Evolutionary conservation across 2,113 vertebrate genomes (phyloP).

Genomic region (Bettongia penicillata): DNA sequence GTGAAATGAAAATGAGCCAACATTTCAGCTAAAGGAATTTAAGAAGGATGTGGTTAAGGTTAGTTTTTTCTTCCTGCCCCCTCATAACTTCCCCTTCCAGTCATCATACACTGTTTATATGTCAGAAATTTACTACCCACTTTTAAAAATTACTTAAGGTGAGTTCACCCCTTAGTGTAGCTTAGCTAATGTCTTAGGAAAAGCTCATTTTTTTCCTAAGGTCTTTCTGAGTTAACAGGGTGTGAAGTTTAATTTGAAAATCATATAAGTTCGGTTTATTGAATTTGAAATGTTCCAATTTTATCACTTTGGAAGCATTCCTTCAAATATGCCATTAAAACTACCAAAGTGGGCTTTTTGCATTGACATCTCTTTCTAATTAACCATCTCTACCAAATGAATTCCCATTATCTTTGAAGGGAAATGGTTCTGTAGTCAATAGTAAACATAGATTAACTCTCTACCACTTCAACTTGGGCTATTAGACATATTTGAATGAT

Average conservation of each 20-base stretch:
- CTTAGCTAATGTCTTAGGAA: slow-evolving; percentile 47
- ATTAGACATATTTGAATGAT: slow-evolving; percentile 74
- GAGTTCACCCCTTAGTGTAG: slow-evolving; percentile 25
- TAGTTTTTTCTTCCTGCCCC: slow-evolving; percentile 43
- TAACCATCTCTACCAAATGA: slow-evolving; percentile 42
- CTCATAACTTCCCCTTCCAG: slow-evolving; percentile 9
- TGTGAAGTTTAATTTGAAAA: slow-evolving; percentile 66
- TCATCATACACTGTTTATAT: slow-evolving; percentile 40
- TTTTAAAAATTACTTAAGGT: slow-evolving; percentile 22
- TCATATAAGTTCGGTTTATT: slow-evolving; percentile 54
- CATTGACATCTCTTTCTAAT: slow-evolving; percentile 18
- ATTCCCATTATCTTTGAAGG: slow-evolving; percentile 57
- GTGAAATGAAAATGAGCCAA: background rate
- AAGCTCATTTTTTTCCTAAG: slow-evolving; percentile 51
- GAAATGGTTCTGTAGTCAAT: slow-evolving; percentile 43
- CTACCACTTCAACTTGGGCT: slow-evolving; percentile 64
- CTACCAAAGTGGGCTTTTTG: slow-evolving; percentile 17
- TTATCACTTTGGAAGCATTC: slow-evolving; percentile 48
- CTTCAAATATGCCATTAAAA: slow-evolving; percentile 52
- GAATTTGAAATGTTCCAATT: slow-evolving; percentile 27
- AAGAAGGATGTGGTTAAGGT: slow-evolving; percentile 50
- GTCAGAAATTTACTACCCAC: slow-evolving; percentile 40
- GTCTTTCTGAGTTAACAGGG: slow-evolving; percentile 27
- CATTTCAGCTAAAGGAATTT: slow-evolving; percentile 52
- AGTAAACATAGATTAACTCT: slow-evolving; percentile 39